Base-by-base conservation (phyloP, 2,888 invertebrate genomes). In the Sussaba pulchella region DNA sequence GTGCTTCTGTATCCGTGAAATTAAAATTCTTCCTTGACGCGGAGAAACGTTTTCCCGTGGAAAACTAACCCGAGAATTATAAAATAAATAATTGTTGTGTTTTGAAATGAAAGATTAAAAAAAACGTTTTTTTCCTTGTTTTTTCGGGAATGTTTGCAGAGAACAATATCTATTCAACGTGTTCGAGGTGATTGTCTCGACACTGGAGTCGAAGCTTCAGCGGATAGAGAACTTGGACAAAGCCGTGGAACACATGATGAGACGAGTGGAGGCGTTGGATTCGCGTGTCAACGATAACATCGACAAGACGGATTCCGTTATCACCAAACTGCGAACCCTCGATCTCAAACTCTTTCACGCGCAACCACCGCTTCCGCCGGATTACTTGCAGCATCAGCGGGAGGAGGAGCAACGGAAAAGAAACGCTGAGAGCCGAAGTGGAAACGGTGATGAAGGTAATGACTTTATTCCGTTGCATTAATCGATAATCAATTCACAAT, bases 151-250 rank as follows among this genome's bases (percentile, higher is more conserved):
- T 85, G 85, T 92, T 93, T 93, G 91, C 95, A 97, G 97, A 92
- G 97, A 97, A 92, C 96, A 97, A 92, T 97, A 97, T 92, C 94
- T 97, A 83, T 96, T 97, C 93, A 96, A 96, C 91, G 96, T 98
- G 72, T 97, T 98, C 93, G 97, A 97, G 92, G 97, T 97, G 71
- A 97, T 98, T 85, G 97, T 97, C 78, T 96, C 97, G 86, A 97
- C 97, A 26, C 93, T 97, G 86, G 97, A 98, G 92, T 96, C 97
- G 4, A 97, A 97, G 93, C 93, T 98, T 12, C 97, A 97, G 91
- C 94, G 97, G 85, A 97, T 98, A 89, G 97, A 97, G 89, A 97
- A 97, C 91, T 92, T 97, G 75, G 97, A 98, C 92, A 96, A 96
- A 92, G 97, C 97, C 0, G 96, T 97, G 1, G 97, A 97, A 89